Base-by-base conservation (phyloP, 2,888 invertebrate genomes). In the Pyrgus malvae region DNA sequence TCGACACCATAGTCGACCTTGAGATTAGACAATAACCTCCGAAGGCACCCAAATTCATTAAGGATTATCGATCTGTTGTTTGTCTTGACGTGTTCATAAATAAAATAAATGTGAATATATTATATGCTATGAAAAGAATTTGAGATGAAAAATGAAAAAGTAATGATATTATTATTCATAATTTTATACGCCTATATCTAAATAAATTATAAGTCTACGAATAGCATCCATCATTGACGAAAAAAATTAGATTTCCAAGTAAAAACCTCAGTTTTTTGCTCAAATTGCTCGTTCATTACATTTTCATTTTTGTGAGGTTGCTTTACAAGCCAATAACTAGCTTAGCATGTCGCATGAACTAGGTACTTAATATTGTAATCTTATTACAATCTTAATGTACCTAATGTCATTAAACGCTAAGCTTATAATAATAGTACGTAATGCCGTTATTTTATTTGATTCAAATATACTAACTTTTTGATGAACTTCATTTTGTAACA, bases 11-110 rank as follows among this genome's bases (percentile, higher is more conserved):
- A 27, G 12, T n/a, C 35, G 46, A 14, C 45, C 51, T 53, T 53
- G 53, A 11, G 9, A 40, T 54, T 45, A 41, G 23, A 21, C 42
- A 11, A 21, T 21, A 45, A 21, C 37, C 35, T 44, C 19, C 35
- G 25, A 35, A 35, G 37, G 37, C 29, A 48, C 17, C 38, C 9
- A 48, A 48, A 48, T 48, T 17, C 37, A 16, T 19, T 7, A 38
- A 29, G 16, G 25, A 9, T 16, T 75, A 77, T 77, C 69, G 66
- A 70, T 74, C 68, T 70, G 64, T 70, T 72, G 74, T 78, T 82
- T 72, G 73, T 68, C 70, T 72, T 69, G 66, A 17, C 63, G 70
- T 74, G 70, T 74, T 76, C 68, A 63, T 67, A 71, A 70, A 74
- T 76, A 76, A 2, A 31, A 19, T 11, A n/a, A 19, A 45, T 9